Base-by-base conservation (phyloP, 1,140 invertebrate genomes). In the Trichogramma pretiosum region DNA sequence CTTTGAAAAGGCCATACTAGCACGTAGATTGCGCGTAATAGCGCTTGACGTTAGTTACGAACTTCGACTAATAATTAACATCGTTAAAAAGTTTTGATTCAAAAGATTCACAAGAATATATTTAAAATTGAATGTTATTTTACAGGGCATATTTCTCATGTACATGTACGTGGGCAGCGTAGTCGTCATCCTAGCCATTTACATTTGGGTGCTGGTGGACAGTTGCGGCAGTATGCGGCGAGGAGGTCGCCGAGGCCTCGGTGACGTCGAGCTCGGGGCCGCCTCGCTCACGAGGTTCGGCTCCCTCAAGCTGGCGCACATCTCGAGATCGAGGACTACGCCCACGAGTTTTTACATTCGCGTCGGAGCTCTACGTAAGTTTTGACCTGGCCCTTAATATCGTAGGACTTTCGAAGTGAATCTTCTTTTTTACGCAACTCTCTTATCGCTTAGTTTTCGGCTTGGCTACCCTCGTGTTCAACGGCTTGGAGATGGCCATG, bases 391-490 rank as follows among this genome's bases (percentile, higher is more conserved):
- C 18, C 32, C n/a, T 24, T 16, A 37, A 35, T 22, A 16, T 32
- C 48, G 28, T 40, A 21, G 30, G 26, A 41, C 30, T 33, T 37
- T 19, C 17, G 11, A n/a, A 14, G 17, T 34, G 22, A 2, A 34
- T 34, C 36, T 38, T 38, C 5, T 18, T 32, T 39, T 39, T 17
- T 32, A 30, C 9, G n/a, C n/a, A n/a, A n/a, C n/a, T n/a, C n/a
- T n/a, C n/a, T n/a, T n/a, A n/a, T n/a, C n/a, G n/a, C 65, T 9
- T 61, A 83, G 81, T 78, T 8, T 83, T 83, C 56, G 81, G 81
- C 2, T 61, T 83, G 21, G 81, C 79, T 4, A 82, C 79, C 3
- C 66, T 83, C 39, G 79, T 83, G 3, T 80, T 80, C 60, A 80
- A 78, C 53, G 80, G 81, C 2, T 61, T 83, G 39, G 79, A 80